Conservation (phyloP, 2,113 vertebrate species). For the Castor canadensis region DNA sequence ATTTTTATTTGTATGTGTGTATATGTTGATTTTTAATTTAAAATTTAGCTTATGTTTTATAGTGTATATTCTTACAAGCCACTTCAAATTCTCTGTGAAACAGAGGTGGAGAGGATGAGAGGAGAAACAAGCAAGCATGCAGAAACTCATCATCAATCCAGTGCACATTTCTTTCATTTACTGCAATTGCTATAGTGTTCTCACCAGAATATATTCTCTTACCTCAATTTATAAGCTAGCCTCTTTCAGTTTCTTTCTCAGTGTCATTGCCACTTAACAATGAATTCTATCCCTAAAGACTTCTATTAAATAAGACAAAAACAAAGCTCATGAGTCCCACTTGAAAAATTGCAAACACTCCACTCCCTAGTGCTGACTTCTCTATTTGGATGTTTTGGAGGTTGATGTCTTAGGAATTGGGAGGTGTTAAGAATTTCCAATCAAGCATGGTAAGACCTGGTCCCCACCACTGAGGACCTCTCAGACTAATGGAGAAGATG, state of each 20-base stretch:
- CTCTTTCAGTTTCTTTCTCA: background rate
- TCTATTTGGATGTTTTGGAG: background rate
- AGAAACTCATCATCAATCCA: background rate
- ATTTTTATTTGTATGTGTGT: background rate
- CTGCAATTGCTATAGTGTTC: background rate
- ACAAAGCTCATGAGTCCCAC: background rate
- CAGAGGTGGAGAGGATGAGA: background rate
- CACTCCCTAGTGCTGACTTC: background rate
- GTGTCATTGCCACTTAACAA: background rate
- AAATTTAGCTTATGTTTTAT: background rate
- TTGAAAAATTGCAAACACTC: background rate
- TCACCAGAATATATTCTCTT: background rate
- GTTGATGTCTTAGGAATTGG: background rate
- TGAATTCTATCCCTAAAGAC: background rate
- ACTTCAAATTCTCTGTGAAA: background rate
- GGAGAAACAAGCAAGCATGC: background rate
- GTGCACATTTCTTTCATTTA: background rate
- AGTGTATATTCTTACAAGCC: background rate
- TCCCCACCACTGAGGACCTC: background rate
- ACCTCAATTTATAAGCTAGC: background rate
- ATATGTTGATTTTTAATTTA: background rate
- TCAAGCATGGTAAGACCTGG: background rate
- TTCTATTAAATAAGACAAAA: background rate
- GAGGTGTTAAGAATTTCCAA: background rate
- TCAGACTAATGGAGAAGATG: background rate